These are phyloP conservation scores for Anableps anableps DNA, from an alignment of 2,797 vertebrate genomes.

Conservation along the genomic window DNA sequence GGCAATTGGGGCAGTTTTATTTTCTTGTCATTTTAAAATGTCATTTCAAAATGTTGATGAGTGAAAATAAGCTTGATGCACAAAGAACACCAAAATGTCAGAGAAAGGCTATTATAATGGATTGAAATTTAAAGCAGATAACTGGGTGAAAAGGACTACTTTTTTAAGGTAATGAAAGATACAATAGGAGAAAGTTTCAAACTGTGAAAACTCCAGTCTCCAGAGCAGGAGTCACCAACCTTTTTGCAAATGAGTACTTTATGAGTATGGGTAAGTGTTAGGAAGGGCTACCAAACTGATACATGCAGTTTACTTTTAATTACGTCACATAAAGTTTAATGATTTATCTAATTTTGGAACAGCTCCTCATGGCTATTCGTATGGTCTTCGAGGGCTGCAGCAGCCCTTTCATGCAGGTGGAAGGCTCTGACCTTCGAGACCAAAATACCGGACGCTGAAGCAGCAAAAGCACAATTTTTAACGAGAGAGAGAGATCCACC, in stretches of 20 bases:
- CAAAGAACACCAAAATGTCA: background rate
- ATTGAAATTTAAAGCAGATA: background rate
- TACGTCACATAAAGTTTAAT: too few relatives aligned
- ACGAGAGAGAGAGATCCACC: background rate
- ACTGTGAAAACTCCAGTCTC: background rate
- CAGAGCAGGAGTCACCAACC: too few relatives aligned
- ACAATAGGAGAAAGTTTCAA: background rate
- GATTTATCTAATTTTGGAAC: too few relatives aligned
- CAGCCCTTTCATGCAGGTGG: background rate
- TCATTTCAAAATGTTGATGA: background rate
- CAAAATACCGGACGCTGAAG: background rate
- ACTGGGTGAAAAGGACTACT: background rate
- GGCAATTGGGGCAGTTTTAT: background rate
- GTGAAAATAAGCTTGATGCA: background rate
- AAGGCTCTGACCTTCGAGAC: conserved; percentile 4
- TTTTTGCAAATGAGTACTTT: too few relatives aligned
- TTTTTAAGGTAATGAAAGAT: background rate
- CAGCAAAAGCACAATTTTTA: background rate
- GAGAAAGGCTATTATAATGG: background rate
- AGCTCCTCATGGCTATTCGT: too few relatives aligned
- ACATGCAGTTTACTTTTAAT: too few relatives aligned
- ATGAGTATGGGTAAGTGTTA: too few relatives aligned
- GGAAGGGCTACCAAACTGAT: too few relatives aligned
- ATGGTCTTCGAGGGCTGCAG: background rate
- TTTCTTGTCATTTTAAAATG: background rate